Base-by-base conservation (phyloP, 2,113 vertebrate genomes). In the Leucopsar rothschildi region DNA sequence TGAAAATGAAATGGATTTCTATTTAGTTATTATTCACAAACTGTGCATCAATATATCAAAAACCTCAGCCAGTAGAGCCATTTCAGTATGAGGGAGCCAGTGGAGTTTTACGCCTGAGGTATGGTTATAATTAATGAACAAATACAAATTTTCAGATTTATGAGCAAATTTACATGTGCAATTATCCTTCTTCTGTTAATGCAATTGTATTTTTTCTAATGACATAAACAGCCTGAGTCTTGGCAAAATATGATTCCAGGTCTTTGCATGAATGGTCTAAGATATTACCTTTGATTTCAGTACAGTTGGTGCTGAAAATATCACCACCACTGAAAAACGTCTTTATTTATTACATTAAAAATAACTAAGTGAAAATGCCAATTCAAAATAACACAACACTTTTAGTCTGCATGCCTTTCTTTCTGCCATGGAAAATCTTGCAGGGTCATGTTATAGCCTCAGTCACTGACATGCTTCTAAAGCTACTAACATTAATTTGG, bases 391-490 rank as follows among this genome's bases (percentile, higher is more conserved):
- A 69, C 6, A 4, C 1, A 10, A 60, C 14, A 27, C 6, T 63
- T 66, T 42, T 50, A 68, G 40, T n/a, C 53, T 52, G 20, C 28
- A 37, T 15, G 50, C 27, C 9, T 73, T 39, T 31, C 42, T 33
- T 6, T 49, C 47, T 33, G 16, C 21, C 18, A 3, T 1, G 28
- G 61, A 68, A 85, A 11, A 23, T 45, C 33, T 64, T 65, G 9
- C 17, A 55, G 50, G 25, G 13, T 76, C 28, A 11, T 13, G 1
- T 21, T 28, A 15, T 4, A 65, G 25, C 37, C 40, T 16, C 0
- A 1, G 59, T 28, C 4, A 1, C 60, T 27, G 55, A 49, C 2
- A 4, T 7, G 15, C 21, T 64, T 69, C 53, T 14, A 65, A 66
- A 0, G 3, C 23, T 14, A 24, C 31, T 59, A 59, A 23, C 18